Evolutionary conservation across 1,140 invertebrate genomes (phyloP), one percentile per base, ranked within the genome.

Genomic region (Zaprionus vittiger): DNA sequence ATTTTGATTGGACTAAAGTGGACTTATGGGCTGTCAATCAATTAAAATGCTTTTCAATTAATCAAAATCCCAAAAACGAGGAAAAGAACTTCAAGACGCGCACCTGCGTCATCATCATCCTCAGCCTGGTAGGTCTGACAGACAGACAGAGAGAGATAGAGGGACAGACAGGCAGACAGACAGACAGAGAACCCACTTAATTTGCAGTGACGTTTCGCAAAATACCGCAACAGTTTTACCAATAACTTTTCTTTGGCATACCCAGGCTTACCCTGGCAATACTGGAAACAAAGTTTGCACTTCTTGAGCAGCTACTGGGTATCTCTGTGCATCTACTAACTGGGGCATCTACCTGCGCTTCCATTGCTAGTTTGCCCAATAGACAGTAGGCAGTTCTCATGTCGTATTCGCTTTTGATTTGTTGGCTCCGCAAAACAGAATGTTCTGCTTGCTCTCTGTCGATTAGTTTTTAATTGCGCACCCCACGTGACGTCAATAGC

Each of bases 401-500:
- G 73, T 76, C 68, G 73, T 71, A 72, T 71, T 44, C 20, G 34
- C 22, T 71, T 76, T 76, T 76, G 73, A 71, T 76, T 71, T 76
- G 73, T 76, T 75, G 54, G 22, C 49, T 15, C 38, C 65, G 52
- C 66, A 55, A 38, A 44, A 69, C 59, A 71, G 54, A 63, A 71
- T 41, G 69, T 76, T 73, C 54, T 34, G 59, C 47, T 69, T 72
- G 69, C 49, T 49, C 65, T 78, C 61, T 78, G 62, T 69, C 85
- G 85, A 87, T 86, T 90, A 90, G 84, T 87, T 87, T 89, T 89
- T 89, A 84, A 90, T 87, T 87, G 78, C 78, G 41, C 24, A 34
- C 31, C 57, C 44, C 57, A 56, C 63, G 81, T 87, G 84, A 87
- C 84, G 84, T 87, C 84, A 89, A 87, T 87, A 7, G 73, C 54